Percentiles rank a stretch among this genome's conserved stretches.
These are phyloP conservation scores for Tetrapedia diversipes DNA, from an alignment of 2,888 invertebrate genomes.

Conservation along the genomic window DNA sequence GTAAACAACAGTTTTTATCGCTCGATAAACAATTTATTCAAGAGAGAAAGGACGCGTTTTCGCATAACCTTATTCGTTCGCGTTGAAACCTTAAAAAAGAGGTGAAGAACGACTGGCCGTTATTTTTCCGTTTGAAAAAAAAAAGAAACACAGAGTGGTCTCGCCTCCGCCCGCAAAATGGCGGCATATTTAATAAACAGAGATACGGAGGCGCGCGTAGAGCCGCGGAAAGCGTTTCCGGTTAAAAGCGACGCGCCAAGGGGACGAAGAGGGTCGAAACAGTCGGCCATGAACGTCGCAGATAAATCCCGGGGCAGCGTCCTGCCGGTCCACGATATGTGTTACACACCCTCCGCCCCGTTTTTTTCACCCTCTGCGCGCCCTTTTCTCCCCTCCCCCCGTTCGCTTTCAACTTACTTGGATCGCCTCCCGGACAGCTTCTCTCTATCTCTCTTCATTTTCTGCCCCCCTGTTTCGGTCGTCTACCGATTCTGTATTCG, in stretches of 20 bases:
- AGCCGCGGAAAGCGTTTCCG: conserved; percentile 31
- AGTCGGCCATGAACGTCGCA: conserved; percentile 46
- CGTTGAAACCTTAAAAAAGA: too few species aligned
- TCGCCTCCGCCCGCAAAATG: not conserved
- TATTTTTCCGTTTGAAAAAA: too few species aligned
- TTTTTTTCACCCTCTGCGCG: conserved; percentile 14
- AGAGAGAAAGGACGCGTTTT: too few species aligned
- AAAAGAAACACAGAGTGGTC: not conserved
- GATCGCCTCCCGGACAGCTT: conserved; percentile 20
- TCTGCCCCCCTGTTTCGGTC: not conserved
- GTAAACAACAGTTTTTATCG: too few species aligned
- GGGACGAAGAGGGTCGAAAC: conserved; percentile 52
- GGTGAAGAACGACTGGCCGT: too few species aligned
- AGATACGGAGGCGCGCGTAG: conserved; percentile 18
- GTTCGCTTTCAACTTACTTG: conserved; percentile 48
- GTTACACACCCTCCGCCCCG: conserved; percentile 34
- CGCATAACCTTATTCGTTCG: too few species aligned
- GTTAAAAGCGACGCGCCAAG: conserved; percentile 34
- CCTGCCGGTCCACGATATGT: conserved; percentile 38
- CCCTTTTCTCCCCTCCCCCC: conserved; percentile 26
- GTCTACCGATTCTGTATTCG: conserved; percentile 29
- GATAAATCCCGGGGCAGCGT: conserved; percentile 46
- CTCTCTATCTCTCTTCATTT: conserved; percentile 1
- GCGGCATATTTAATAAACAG: conserved; percentile 56
- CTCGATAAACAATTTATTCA: too few species aligned